Percentiles rank a stretch among this genome's conserved stretches.
Evolutionary conservation across 2,113 vertebrate genomes (phyloP).

Genomic region (Zapus hudsonius): DNA sequence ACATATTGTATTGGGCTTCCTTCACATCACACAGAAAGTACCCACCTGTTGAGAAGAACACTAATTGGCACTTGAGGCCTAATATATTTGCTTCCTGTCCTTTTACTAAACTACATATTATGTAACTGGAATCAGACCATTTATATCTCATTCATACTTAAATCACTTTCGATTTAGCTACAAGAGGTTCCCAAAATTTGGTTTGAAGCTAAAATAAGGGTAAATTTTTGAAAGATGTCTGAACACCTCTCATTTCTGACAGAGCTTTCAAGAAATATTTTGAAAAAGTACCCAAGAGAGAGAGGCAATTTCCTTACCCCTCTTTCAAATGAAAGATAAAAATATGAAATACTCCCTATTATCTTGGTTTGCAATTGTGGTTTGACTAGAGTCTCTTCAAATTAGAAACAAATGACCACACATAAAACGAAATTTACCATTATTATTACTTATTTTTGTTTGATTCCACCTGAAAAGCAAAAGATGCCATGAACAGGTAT

Average conservation of each 20-base stretch:
- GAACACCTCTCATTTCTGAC: not conserved
- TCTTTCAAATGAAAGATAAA: constrained; percentile 9
- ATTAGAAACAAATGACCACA: not conserved
- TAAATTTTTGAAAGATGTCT: not conserved
- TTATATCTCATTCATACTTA: not conserved
- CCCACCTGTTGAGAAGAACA: not conserved
- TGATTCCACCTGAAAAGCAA: not conserved
- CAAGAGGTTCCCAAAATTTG: not conserved
- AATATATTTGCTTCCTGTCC: not conserved
- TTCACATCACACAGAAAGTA: not conserved
- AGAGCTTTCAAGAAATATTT: not conserved
- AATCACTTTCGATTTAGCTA: not conserved
- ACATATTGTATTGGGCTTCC: not conserved
- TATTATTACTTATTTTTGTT: not conserved
- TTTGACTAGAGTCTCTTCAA: not conserved
- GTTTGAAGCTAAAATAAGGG: not conserved
- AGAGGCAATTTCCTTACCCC: not conserved
- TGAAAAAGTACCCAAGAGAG: not conserved
- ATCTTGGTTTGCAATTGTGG: not conserved
- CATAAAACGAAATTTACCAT: too few species aligned
- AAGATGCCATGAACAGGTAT: not conserved
- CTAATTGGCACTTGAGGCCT: not conserved
- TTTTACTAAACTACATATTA: not conserved
- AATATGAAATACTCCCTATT: not conserved
- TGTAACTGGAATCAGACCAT: not conserved